Percentiles rank a stretch among this genome's conserved stretches.
phyloP scores from a whole-genome alignment of 1,140 invertebrate genomes.

The Trypoxylus dichotomus region DNA sequence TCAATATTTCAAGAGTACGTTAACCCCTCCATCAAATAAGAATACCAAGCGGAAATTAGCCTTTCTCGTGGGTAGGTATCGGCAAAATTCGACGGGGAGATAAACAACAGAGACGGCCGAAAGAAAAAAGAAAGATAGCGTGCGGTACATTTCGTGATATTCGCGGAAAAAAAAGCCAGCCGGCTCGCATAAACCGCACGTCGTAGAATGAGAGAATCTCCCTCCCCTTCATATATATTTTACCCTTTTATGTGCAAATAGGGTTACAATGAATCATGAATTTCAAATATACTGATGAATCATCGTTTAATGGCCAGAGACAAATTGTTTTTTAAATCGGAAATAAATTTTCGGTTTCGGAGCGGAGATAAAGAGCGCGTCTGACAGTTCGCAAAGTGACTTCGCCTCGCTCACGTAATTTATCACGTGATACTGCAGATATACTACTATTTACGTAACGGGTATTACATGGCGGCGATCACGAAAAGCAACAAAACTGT shows the following conservation, averaged over 20 bases:
- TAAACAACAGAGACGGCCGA: too few relatives aligned
- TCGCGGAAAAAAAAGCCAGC: neutral
- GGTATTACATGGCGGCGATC: neutral
- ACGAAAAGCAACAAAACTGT: neutral
- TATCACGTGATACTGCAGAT: slow-evolving; percentile 1
- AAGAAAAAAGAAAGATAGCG: too few relatives aligned
- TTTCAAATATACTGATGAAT: slow-evolving; percentile 22
- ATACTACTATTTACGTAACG: neutral
- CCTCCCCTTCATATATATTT: neutral
- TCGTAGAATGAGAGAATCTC: too few relatives aligned
- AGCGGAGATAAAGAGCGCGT: neutral
- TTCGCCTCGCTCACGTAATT: neutral
- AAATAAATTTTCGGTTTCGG: slow-evolving; percentile 17
- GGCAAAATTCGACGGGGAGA: too few relatives aligned
- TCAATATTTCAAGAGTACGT: too few relatives aligned
- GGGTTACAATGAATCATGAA: slow-evolving; percentile 19
- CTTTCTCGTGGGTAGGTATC: too few relatives aligned
- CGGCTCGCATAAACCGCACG: too few relatives aligned
- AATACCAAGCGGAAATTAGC: too few relatives aligned
- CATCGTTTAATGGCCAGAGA: slow-evolving; percentile 6
- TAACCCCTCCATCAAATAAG: too few relatives aligned
- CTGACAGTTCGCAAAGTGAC: slow-evolving; percentile 1
- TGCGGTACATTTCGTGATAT: neutral
- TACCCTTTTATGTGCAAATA: slow-evolving; percentile 6
- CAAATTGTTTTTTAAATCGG: slow-evolving; percentile 24